Evolutionary conservation across 1,140 invertebrate genomes (phyloP).

Genomic region (Melipona quadrifasciata): DNA sequence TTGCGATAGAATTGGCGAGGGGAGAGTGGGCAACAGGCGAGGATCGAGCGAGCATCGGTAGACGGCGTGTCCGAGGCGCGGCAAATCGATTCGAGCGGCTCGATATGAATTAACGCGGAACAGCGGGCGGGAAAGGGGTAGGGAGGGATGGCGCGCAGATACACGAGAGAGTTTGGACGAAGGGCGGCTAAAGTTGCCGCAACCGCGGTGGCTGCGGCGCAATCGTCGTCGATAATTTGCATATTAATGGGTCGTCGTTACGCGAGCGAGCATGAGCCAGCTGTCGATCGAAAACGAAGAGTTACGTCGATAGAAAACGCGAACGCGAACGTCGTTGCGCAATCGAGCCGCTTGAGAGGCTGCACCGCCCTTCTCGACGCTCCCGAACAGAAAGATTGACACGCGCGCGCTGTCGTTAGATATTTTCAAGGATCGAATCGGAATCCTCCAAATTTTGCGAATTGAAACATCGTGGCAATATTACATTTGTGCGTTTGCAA

Average conservation of each 20-base stretch:
- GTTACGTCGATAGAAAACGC: not conserved
- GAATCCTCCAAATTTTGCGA: too few relatives aligned
- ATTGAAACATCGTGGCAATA: too few relatives aligned
- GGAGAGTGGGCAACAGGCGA: not conserved
- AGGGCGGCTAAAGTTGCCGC: constrained; percentile 28
- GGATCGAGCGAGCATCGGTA: not conserved
- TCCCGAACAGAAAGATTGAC: too few relatives aligned
- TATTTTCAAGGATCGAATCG: too few relatives aligned
- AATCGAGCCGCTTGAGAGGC: not conserved
- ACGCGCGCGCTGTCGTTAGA: too few relatives aligned
- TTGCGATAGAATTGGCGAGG: not conserved
- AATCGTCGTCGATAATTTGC: constrained; percentile 55
- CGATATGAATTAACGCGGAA: constrained; percentile 27
- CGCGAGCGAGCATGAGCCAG: not conserved
- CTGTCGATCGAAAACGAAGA: constrained; percentile 14
- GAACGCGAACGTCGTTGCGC: too few relatives aligned
- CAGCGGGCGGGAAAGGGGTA: not conserved
- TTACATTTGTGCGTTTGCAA: too few relatives aligned
- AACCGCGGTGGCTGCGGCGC: constrained; percentile 10
- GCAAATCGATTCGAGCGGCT: constrained; percentile 44
- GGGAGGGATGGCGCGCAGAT: not conserved
- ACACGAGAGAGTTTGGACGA: not conserved
- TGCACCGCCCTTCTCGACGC: not conserved
- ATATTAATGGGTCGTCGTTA: constrained; percentile 36
- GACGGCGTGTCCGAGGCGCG: not conserved